Base-by-base conservation (phyloP, 2,113 vertebrate genomes). In the Microtus pennsylvanicus region DNA sequence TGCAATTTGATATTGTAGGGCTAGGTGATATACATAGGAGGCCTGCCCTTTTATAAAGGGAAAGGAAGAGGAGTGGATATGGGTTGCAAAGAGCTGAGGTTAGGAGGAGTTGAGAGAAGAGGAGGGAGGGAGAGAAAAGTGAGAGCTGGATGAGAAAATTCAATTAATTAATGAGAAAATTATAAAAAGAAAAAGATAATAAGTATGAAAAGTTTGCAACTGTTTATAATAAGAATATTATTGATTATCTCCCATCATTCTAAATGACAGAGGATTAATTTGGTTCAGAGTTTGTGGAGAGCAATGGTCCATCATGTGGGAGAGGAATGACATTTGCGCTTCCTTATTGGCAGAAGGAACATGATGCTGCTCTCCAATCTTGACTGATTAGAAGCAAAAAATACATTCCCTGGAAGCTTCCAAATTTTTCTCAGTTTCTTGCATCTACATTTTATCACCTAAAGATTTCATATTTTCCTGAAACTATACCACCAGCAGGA, bases 251-350 rank as follows among this genome's bases (percentile, higher is more conserved):
- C 14, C 9, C 16, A n/a, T 35, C 12, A 72, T 28, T 55, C 72
- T 52, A 28, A 88, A 19, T 50, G n/a, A n/a, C 7, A n/a, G 12
- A 13, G 1, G 45, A 26, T 12, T 35, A 22, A 0, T 22, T 69
- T 87, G 42, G 2, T 16, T 63, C 28, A 10, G 38, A 45, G 61
- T 86, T 65, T 67, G 5, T 22, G 4, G 28, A 21, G 28, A 10
- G 17, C 42, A 67, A 21, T 17, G 42, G 16, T 67, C 42, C 9
- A 47, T 13, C 6, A 24, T 69, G 30, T 47, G 19, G 30, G 83
- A 45, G 42, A 13, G 3, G 10, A 87, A 47, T 35, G 17, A 12
- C 33, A 0, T 3, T 30, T 47, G 28, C 0, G 4, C 16, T 26
- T 72, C 2, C 33, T 72, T n/a, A 50, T 22, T 72, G 22, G 13